Evolutionary conservation across 2,797 vertebrate species (phyloP), one percentile per base, ranked within the genome.

Genomic region (Rhadinocentrus ornatus): DNA sequence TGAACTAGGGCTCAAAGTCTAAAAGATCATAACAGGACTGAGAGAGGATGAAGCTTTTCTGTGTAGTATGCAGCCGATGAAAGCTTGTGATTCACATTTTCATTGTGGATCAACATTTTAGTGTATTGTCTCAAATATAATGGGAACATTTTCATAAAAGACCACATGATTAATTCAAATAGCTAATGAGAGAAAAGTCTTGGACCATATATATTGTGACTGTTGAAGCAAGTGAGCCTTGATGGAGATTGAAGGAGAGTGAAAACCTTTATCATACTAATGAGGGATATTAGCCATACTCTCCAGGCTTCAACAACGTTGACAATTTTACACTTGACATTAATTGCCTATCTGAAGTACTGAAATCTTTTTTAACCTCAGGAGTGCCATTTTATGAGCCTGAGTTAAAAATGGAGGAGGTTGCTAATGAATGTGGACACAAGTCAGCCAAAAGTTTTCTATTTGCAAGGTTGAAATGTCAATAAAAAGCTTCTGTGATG

Each of bases 261-360:
- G 80, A 88, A 87, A 92, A 84, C 81, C 88, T 92, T 91, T 89
- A 82, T 92, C 81, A 86, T 77, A 79, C 86, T 91, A 93, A 92
- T 87, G 84, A 91, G 90, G 84, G 76, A 86, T 91, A 92, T 93
- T 91, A 90, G 77, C 89, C 81, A 86, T 84, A 82, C 83, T 90
- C 89, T 80, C 75, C 70, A 80, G 78, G 84, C 87, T 84, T 84
- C 88, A 88, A 87, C 65, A 69, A 77, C 80, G 73, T 80, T 90
- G 91, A 89, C 91, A 92, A 91, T 93, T 94, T 93, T 93, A 92
- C 86, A 90, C 92, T 93, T 92, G 90, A 92, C 93, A 85, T 85
- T 93, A 94, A 94, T 93, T 93, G 92, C 89, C 80, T 90, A 87
- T 92, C 84, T 89, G 82, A 88, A 92, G 83, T 66, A 69, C 80